These are phyloP conservation scores for Pseudomyrmex pallidus DNA, from an alignment of 1,140 invertebrate genomes.

Conservation along the genomic window DNA sequence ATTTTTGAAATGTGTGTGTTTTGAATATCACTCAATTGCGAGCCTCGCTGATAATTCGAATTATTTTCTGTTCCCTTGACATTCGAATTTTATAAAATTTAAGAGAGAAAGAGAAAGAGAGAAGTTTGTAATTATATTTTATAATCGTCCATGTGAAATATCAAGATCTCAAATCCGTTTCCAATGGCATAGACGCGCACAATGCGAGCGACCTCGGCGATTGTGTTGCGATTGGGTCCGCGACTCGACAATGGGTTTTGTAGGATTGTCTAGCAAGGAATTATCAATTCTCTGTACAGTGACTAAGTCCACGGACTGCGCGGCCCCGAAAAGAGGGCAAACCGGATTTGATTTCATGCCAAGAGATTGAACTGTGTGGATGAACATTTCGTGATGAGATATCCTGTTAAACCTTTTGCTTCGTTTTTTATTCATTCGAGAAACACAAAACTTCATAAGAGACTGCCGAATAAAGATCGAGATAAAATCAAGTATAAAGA, in stretches of 20 bases:
- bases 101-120: background rate
- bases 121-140: background rate
- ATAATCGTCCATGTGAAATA: background rate
- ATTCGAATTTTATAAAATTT: too few species aligned
- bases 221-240: conserved; percentile 18
- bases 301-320: background rate
- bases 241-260: conserved; percentile 20
- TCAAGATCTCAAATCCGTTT: background rate
- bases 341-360: conserved; percentile 32
- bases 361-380: conserved; percentile 14
- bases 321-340: background rate
- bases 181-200: background rate
- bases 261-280: conserved; percentile 22
- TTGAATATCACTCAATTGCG: too few species aligned
- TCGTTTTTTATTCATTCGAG: background rate
- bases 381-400: background rate
- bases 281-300: conserved; percentile 29
- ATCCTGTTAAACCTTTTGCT: background rate
- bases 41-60: too few species aligned
- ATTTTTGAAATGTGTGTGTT: too few species aligned
- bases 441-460: background rate
- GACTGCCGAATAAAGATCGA: too few species aligned
- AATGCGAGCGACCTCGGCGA: background rate
- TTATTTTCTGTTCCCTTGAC: too few species aligned
- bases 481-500: background rate